Evolutionary conservation across 1,140 invertebrate genomes (phyloP), one percentile per base, ranked within the genome.

Genomic region (Nasonia giraulti): DNA sequence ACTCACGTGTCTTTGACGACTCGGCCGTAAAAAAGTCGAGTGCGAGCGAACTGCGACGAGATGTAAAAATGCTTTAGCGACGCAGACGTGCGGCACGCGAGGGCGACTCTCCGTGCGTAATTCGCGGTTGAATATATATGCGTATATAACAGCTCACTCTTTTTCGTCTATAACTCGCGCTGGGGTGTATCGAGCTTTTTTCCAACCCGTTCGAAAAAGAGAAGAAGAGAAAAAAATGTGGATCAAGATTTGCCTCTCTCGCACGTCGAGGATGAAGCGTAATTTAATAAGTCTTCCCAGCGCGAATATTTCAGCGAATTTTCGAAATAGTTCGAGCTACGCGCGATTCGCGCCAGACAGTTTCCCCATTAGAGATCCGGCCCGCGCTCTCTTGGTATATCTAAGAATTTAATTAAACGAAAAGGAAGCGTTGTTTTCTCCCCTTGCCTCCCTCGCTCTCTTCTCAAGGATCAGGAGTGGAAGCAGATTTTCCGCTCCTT

Each of bases 321-420:
- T 81, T 77, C 62, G 50, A 85, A 76, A 85, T 81, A 81, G 79
- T 85, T 81, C 37, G 71, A 81, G 33, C 27, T 69, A n/a, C 55
- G 55, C 55, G 55, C 47, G 40, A 55, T 80, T 80, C 27, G 20
- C 69, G 50, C 20, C 55, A 78, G 73, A 37, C 37, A 69, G 62
- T 83, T 84, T 79, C 68, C 17, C 55, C 66, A 84, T 84, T 74
- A 84, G 76, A 62, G 20, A 62, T 71, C 68, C 68, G 23, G 23
- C 68, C 27, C 20, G 2, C 31, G 6, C 27, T 31, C 68, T 44
- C 20, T 14, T 4, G 12, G 8, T 33, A 71, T 27, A 80, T 75
- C 50, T 76, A 85, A 85, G 83, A 85, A 85, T 85, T 85, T 85
- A 75, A 85, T 85, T 81, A 80, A 85, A 80, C 71, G 83, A 85